Percentiles rank a stretch among this genome's conserved stretches.
phyloP scores from a whole-genome alignment of 2,113 vertebrate species.

The Oreochromis niloticus region DNA sequence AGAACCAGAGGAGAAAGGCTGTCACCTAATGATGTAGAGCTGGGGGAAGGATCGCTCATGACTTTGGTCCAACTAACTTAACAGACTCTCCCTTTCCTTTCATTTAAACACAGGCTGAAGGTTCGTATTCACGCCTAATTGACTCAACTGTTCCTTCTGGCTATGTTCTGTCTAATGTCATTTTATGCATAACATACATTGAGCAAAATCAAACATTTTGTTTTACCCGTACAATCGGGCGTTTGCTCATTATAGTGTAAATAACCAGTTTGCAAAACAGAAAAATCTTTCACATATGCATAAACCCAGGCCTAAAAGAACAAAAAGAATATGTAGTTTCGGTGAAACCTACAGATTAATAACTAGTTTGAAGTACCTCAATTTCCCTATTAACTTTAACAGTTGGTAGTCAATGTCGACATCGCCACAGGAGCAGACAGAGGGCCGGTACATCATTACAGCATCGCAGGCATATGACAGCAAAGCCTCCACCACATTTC shows the following conservation, averaged over 20 bases:
- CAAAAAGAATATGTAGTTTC: neutral
- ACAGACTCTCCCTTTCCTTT: constrained; percentile 7
- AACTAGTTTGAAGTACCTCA: neutral
- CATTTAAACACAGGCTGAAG: constrained; percentile 46
- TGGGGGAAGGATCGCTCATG: constrained; percentile 2
- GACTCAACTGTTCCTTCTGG: constrained; percentile 33
- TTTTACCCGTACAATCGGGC: neutral
- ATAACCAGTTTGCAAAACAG: neutral
- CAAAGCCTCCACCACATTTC: neutral
- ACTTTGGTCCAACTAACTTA: constrained; percentile 35
- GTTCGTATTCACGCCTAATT: constrained; percentile 55
- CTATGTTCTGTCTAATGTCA: constrained; percentile 21
- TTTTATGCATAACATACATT: constrained; percentile 1
- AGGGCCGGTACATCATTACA: neutral
- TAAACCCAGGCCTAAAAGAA: neutral
- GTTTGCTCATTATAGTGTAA: constrained; percentile 6
- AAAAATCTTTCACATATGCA: neutral
- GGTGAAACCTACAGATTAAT: neutral
- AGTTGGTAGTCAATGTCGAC: neutral
- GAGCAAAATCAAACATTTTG: constrained; percentile 10
- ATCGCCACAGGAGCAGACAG: neutral
- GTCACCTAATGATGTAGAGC: constrained; percentile 56
- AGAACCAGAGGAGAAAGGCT: constrained; percentile 8
- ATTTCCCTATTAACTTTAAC: neutral
- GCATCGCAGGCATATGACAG: neutral